A percentile compares a stretch with the other conserved stretches of the same genome.
Conservation (phyloP, 2,113 vertebrate genomes). For the Nyctereutes procyonoides region DNA sequence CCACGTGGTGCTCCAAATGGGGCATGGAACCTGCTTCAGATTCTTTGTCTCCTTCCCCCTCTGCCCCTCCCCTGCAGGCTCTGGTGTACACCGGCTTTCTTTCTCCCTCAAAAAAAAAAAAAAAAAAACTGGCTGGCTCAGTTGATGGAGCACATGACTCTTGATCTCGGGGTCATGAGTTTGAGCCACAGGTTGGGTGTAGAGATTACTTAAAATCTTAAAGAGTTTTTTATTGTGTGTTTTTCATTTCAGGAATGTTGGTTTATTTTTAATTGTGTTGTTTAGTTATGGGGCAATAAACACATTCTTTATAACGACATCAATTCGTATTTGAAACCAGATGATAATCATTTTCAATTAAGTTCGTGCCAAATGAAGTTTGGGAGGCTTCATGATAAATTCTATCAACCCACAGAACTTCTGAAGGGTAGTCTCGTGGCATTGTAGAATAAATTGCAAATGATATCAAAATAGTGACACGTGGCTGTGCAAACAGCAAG, state of each 20-base stretch:
- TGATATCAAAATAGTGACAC: neutral
- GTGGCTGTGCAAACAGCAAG: neutral
- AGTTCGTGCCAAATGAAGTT: neutral
- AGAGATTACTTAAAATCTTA: neutral
- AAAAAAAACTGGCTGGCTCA: neutral
- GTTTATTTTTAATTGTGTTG: neutral
- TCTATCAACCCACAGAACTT: neutral
- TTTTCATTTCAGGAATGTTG: neutral
- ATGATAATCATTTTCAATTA: constrained; percentile 6
- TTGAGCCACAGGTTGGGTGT: neutral
- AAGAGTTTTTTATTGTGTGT: neutral
- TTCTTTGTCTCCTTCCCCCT: neutral
- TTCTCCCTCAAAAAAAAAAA: too few species aligned
- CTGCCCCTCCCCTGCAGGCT: neutral
- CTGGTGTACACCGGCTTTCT: too few species aligned
- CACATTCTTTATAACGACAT: neutral
- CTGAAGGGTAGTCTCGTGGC: neutral
- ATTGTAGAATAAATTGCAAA: neutral
- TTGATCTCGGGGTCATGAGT: neutral
- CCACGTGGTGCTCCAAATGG: neutral
- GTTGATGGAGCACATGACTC: neutral
- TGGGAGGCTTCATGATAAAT: neutral
- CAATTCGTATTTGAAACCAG: neutral
- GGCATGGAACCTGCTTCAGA: neutral
- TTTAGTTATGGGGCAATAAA: neutral